Evolutionary conservation across 2,797 vertebrate genomes (phyloP).

Genomic region (Tapirus indicus): DNA sequence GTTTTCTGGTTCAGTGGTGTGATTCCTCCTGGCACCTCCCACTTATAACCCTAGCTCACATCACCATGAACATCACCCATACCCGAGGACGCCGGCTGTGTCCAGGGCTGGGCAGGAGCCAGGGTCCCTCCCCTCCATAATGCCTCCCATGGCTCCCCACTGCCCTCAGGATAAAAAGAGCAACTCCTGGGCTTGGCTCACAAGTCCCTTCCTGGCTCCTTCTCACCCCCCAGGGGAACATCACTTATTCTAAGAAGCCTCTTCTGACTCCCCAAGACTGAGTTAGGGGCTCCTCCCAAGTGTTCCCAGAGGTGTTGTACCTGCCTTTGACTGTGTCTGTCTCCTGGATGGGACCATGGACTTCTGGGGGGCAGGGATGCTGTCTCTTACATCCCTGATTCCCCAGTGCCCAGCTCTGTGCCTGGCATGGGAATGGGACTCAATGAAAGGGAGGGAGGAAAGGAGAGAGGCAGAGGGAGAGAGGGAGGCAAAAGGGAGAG

Average conservation of each 20-base stretch:
- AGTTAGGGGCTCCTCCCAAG: background rate
- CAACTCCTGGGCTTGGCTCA: background rate
- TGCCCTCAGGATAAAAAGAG: background rate
- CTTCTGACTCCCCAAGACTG: background rate
- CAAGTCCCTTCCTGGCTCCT: background rate
- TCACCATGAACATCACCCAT: background rate
- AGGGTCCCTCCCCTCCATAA: background rate
- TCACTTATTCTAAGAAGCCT: background rate
- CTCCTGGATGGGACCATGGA: too few species aligned
- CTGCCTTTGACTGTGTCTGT: background rate
- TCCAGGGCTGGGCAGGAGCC: background rate
- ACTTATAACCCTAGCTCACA: background rate
- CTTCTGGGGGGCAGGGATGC: background rate
- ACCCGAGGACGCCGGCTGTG: background rate
- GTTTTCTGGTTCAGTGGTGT: rapidly evolving
- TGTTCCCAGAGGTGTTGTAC: too few species aligned
- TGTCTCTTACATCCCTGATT: background rate
- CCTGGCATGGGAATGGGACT: background rate
- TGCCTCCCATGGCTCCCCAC: background rate
- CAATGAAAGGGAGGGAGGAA: background rate
- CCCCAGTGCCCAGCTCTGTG: background rate
- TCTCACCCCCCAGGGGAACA: background rate
- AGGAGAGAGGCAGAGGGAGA: background rate
- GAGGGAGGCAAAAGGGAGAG: rapidly evolving
- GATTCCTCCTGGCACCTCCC: background rate